Conservation (phyloP, 1,140 invertebrate species). For the Oscheius sp. region DNA sequence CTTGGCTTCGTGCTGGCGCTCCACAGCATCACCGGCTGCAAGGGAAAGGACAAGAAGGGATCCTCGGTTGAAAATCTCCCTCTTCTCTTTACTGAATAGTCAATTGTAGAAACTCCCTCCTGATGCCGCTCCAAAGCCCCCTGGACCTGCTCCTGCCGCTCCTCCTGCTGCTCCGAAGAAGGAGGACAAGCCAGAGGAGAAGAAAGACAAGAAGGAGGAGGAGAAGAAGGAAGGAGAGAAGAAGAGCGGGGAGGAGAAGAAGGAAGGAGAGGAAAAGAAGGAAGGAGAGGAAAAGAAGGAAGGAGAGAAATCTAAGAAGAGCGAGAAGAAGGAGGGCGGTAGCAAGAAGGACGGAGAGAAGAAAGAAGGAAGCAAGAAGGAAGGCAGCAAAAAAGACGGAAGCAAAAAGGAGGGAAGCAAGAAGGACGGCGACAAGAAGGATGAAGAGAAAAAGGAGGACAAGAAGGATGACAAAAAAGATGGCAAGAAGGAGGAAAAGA, state of each 20-base stretch:
- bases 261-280: not conserved
- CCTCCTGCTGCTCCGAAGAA: not conserved
- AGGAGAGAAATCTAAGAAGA: not conserved
- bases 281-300: not conserved
- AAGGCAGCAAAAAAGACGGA: not conserved
- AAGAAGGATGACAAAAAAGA: not conserved
- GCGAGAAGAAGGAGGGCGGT: not conserved
- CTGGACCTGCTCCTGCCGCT: not conserved
- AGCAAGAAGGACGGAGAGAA: not conserved
- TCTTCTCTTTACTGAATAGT: too few species aligned
- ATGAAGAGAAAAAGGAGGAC: not conserved
- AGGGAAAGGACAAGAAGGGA: too few species aligned
- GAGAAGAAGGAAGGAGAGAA: not conserved
- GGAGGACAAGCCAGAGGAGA: not conserved
- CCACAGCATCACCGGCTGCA: too few species aligned
- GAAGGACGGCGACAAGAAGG: not conserved
- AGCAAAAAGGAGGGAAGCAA: not conserved
- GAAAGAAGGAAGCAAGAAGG: not conserved
- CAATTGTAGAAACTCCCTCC: too few species aligned
- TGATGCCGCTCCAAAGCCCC: too few species aligned
- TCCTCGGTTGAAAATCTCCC: too few species aligned
- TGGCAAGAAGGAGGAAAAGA: too few species aligned
- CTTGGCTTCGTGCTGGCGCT: too few species aligned
- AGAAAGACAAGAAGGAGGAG: not conserved
- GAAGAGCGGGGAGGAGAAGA: not conserved